Conservation (phyloP, 2,888 invertebrate species). For the Heterodera filipjevi region DNA sequence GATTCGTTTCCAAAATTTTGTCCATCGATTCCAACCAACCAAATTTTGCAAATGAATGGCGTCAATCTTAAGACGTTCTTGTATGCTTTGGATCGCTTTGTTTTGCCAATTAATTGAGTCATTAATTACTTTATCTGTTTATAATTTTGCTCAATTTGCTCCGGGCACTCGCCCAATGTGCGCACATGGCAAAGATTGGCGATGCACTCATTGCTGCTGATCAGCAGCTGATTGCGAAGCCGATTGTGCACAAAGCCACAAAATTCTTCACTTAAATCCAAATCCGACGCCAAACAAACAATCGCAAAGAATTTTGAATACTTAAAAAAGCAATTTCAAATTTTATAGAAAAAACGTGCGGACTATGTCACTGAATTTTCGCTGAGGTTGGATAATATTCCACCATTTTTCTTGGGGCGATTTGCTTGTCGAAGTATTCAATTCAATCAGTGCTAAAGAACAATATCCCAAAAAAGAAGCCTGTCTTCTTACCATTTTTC, state of each 20-base stretch:
- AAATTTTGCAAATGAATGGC: not conserved
- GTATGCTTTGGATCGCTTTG: too few species aligned
- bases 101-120: too few species aligned
- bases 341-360: not conserved
- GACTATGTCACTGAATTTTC: not conserved
- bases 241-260: not conserved
- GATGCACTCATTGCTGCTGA: not conserved
- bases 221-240: not conserved
- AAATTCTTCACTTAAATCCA: slow-evolving; percentile 4
- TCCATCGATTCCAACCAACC: not conserved
- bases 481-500: not conserved
- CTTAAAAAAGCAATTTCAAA: not conserved
- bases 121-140: too few species aligned
- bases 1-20: not conserved
- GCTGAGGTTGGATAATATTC: not conserved
- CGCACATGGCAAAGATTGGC: not conserved
- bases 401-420: not conserved
- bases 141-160: not conserved
- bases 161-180: not conserved
- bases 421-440: not conserved
- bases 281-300: not conserved
- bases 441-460: not conserved
- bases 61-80: not conserved
- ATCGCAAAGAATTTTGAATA: not conserved
- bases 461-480: not conserved